These are phyloP conservation scores for Hybognathus amarus DNA, from an alignment of 2,797 vertebrate genomes.

Conservation along the genomic window DNA sequence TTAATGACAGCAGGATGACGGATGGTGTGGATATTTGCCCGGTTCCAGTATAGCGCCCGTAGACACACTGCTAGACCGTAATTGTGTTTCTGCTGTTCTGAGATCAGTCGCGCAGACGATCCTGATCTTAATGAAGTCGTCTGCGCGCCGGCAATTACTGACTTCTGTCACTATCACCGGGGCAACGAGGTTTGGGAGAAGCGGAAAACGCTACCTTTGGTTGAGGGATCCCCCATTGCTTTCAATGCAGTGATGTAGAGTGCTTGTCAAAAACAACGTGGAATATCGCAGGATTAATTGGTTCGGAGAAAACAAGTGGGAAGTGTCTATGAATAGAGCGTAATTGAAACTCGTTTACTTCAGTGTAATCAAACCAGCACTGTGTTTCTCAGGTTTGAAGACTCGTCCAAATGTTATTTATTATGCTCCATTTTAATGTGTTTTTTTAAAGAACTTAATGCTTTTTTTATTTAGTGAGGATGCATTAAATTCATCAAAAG, in stretches of 20 bases:
- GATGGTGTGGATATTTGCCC: slow-evolving; percentile 88
- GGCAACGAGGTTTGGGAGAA: slow-evolving; percentile 65
- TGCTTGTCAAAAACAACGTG: slow-evolving; percentile 72
- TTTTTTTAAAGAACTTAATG: not conserved
- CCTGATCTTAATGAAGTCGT: slow-evolving; percentile 88
- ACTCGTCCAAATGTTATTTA: not conserved
- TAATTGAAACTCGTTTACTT: slow-evolving; percentile 53
- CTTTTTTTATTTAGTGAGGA: not conserved
- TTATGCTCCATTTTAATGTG: not conserved
- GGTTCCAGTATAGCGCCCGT: slow-evolving; percentile 82
- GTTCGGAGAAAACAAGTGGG: slow-evolving; percentile 49
- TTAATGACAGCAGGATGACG: slow-evolving; percentile 97
- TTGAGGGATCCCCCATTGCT: slow-evolving; percentile 69
- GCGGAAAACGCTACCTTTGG: slow-evolving; percentile 52
- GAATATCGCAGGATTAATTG: slow-evolving; percentile 71
- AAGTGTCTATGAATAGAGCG: slow-evolving; percentile 49
- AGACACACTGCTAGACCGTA: slow-evolving; percentile 79
- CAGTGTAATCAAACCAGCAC: slow-evolving; percentile 40
- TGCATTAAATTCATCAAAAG: not conserved
- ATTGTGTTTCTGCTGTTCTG: slow-evolving; percentile 48
- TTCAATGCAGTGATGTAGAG: slow-evolving; percentile 72
- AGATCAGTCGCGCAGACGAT: slow-evolving; percentile 82
- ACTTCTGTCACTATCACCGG: slow-evolving; percentile 78
- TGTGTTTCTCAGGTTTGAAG: not conserved
- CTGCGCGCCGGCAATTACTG: slow-evolving; percentile 80